phyloP scores from a whole-genome alignment of 1,140 invertebrate species.

The Euura saliciscinereae region DNA sequence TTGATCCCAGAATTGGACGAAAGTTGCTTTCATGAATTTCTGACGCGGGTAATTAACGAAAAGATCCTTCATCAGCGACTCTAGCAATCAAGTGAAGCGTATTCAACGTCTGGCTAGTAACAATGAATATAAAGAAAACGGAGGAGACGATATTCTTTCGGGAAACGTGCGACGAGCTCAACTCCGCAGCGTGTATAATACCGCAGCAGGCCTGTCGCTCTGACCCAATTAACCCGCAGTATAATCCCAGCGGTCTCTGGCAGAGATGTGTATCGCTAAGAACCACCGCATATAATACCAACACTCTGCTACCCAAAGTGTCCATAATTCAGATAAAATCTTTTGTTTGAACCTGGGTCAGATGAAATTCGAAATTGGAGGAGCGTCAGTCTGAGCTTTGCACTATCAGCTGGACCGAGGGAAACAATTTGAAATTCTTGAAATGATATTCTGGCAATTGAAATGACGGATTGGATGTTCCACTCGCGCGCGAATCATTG shows the following conservation, averaged over 20 bases:
- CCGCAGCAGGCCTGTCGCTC: not conserved
- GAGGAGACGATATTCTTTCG: not conserved
- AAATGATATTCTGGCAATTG: too few relatives aligned
- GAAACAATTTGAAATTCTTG: too few relatives aligned
- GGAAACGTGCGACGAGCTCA: not conserved
- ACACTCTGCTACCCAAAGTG: not conserved
- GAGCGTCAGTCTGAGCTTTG: not conserved
- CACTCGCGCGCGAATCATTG: too few relatives aligned
- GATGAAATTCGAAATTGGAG: not conserved
- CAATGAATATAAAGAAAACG: not conserved
- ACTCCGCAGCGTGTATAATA: not conserved
- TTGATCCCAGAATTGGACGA: too few relatives aligned
- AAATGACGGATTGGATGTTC: too few relatives aligned
- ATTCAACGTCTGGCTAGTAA: not conserved
- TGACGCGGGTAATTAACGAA: too few relatives aligned
- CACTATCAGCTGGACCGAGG: too few relatives aligned
- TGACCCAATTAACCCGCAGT: conserved; percentile 15
- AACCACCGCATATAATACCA: conserved; percentile 1
- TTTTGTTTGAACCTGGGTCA: not conserved
- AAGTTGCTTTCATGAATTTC: too few relatives aligned
- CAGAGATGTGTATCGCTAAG: conserved; percentile 5
- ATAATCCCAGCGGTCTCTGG: not conserved
- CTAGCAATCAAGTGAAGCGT: too few relatives aligned
- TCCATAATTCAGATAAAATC: conserved; percentile 11
- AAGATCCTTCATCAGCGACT: too few relatives aligned